Evolutionary conservation across 2,888 invertebrate species (phyloP).

Genomic region (Harpagoxenus sublaevis): DNA sequence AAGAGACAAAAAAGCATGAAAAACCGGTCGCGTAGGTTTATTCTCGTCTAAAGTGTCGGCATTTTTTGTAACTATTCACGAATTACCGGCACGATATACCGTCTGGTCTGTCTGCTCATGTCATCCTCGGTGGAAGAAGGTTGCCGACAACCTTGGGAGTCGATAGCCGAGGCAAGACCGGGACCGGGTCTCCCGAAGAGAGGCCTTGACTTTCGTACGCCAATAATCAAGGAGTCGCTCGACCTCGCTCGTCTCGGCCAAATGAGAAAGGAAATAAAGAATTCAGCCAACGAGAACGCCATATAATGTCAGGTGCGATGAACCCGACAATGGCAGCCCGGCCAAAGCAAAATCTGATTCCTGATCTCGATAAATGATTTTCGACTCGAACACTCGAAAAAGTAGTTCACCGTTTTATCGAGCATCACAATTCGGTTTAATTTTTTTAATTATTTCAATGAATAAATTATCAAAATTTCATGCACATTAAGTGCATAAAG

Average conservation of each 20-base stretch:
- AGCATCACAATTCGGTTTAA: not conserved
- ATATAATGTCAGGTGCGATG: constrained; percentile 62
- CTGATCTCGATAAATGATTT: not conserved
- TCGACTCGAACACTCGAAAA: not conserved
- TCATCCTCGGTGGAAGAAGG: constrained; percentile 15
- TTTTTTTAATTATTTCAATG: not conserved
- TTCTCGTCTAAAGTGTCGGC: not conserved
- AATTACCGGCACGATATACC: constrained; percentile 17
- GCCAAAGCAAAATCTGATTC: constrained; percentile 40
- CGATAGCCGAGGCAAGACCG: constrained; percentile 36
- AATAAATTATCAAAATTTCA: not conserved
- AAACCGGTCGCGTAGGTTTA: not conserved
- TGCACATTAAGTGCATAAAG: not conserved
- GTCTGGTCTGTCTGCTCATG: constrained; percentile 14
- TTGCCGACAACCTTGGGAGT: constrained; percentile 13
- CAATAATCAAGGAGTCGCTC: constrained; percentile 18
- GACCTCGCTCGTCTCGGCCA: constrained; percentile 51
- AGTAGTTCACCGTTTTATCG: not conserved
- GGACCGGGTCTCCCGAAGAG: constrained; percentile 25
- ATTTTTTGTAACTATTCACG: constrained; percentile 13
- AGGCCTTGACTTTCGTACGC: constrained; percentile 45
- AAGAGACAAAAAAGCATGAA: not conserved
- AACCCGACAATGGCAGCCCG: constrained; percentile 60
- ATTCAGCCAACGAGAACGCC: constrained; percentile 59
- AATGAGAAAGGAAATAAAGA: constrained; percentile 64